Conservation (phyloP, 2,888 invertebrate species). For the Drosophila quinaria region DNA sequence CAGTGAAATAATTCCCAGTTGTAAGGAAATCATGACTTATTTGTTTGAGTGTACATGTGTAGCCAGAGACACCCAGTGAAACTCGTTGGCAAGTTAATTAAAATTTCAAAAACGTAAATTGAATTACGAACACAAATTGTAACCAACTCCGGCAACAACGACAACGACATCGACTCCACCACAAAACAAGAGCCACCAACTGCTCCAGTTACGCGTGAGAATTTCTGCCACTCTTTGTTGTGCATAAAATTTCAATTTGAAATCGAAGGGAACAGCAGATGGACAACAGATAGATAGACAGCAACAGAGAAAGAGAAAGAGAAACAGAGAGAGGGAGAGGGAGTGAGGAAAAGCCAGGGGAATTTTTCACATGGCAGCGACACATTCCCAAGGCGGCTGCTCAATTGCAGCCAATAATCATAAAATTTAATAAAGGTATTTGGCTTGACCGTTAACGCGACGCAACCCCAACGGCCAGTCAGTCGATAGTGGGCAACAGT, state of each 20-base stretch:
- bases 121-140: conserved; percentile 80
- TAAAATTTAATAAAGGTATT: conserved; percentile 82
- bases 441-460: conserved; percentile 59
- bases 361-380: conserved; percentile 27
- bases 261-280: conserved; percentile 44
- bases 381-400: conserved; percentile 69
- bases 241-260: conserved; percentile 83
- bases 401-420: conserved; percentile 81
- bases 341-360: not conserved
- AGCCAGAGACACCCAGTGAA: conserved; percentile 54
- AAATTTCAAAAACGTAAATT: conserved; percentile 83
- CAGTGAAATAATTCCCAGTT: too few relatives aligned
- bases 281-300: conserved; percentile 2
- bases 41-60: conserved; percentile 32
- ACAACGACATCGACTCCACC: too few relatives aligned
- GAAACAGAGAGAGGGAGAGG: not conserved
- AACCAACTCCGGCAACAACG: conserved; percentile 40
- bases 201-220: conserved; percentile 84
- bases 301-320: not conserved
- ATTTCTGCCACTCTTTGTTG: conserved; percentile 68
- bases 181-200: conserved; percentile 39
- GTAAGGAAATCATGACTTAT: too few relatives aligned
- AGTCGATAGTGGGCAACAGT: conserved; percentile 66
- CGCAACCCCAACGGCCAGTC: conserved; percentile 5
- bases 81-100: conserved; percentile 75